phyloP scores from a whole-genome alignment of 1,140 invertebrate genomes.

The Ganaspis sp. region DNA sequence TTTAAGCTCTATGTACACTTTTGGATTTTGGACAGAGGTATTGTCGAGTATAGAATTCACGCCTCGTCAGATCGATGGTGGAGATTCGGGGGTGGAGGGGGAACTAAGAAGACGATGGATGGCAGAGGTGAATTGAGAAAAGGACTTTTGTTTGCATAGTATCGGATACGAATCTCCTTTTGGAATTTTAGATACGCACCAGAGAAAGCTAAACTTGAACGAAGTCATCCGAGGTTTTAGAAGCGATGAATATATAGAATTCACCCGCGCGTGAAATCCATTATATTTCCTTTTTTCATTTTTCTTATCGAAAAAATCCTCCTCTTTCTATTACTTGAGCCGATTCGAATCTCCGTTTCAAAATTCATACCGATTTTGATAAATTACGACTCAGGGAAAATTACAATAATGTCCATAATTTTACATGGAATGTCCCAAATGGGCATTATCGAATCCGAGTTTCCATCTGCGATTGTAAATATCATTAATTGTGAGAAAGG shows the following conservation, averaged over 20 bases:
- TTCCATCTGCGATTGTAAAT: no score
- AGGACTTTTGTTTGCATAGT: conserved; percentile 1
- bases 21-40: background rate
- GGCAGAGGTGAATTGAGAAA: background rate
- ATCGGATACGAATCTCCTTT: background rate
- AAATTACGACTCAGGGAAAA: no score
- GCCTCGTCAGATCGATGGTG: background rate
- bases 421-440: no score
- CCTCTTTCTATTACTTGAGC: background rate
- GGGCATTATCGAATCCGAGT: no score
- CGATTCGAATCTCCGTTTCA: background rate
- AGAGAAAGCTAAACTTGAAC: background rate
- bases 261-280: background rate
- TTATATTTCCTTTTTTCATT: background rate
- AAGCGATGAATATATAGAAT: background rate
- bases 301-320: background rate
- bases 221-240: background rate
- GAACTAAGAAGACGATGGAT: conserved; percentile 2
- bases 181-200: background rate
- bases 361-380: no score
- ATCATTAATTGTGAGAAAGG: no score
- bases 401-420: no score
- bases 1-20: background rate
- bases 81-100: background rate
- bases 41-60: background rate